Evolutionary conservation across 2,797 vertebrate species (phyloP).

Genomic region (Mus minutoides): DNA sequence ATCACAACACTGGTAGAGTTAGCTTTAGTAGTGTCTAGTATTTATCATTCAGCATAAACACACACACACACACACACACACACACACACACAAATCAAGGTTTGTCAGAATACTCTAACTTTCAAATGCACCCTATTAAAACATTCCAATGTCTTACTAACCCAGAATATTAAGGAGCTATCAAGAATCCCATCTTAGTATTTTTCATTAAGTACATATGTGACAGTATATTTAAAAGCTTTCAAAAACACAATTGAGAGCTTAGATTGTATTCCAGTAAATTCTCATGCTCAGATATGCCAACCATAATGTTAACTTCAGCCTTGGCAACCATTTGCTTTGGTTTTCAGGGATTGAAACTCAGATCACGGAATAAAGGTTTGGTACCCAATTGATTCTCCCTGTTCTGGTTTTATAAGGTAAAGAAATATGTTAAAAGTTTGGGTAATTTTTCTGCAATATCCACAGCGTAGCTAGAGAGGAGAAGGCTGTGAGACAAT

Average conservation of each 20-base stretch:
- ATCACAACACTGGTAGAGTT: neutral
- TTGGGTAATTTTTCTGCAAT: neutral
- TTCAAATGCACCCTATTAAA: conserved; percentile 13
- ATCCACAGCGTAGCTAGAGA: neutral
- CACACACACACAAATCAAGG: neutral
- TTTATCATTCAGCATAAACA: neutral
- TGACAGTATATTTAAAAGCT: conserved; percentile 16
- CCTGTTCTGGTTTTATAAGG: neutral
- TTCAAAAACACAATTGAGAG: neutral
- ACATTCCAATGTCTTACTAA: neutral
- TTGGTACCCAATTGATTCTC: neutral
- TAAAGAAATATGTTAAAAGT: neutral
- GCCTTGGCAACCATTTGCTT: conserved; percentile 10
- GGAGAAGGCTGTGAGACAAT: neutral
- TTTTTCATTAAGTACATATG: neutral
- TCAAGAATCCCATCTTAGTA: neutral
- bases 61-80: neutral
- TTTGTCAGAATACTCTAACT: neutral
- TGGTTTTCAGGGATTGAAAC: neutral
- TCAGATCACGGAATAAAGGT: neutral
- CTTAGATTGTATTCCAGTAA: conserved; percentile 21
- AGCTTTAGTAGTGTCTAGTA: conserved; percentile 15
- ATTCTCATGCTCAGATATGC: neutral
- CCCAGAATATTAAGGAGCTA: neutral
- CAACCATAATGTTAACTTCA: conserved; percentile 27